Conservation (phyloP, 2,888 invertebrate genomes). For the Penaeus monodon region DNA sequence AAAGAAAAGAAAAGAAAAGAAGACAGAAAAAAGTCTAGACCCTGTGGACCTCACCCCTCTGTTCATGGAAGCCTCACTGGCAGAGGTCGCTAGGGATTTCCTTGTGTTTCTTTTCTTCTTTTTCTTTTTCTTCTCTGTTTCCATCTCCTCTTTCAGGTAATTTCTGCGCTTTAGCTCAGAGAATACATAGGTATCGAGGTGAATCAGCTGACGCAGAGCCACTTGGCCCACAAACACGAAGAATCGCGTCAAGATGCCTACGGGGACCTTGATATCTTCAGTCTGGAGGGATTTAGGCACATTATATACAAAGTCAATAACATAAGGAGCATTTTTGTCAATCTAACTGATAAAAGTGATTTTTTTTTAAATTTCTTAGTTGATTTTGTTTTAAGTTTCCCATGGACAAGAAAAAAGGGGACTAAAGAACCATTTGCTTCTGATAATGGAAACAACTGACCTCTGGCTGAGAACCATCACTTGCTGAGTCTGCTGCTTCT, state of each 20-base stretch:
- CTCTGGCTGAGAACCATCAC: slow-evolving; percentile 9
- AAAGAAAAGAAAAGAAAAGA: no score
- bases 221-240: slow-evolving; percentile 80
- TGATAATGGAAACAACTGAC: slow-evolving; percentile 67
- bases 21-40: no score
- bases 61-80: slow-evolving; percentile 51
- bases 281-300: slow-evolving; percentile 8
- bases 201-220: slow-evolving; percentile 82
- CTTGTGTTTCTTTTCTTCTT: slow-evolving; percentile 70
- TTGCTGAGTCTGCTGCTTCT: not conserved
- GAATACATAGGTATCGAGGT: slow-evolving; percentile 85
- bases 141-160: slow-evolving; percentile 71
- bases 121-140: slow-evolving; percentile 67
- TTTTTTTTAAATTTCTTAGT: not conserved
- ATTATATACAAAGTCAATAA: no score
- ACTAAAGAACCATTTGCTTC: no score
- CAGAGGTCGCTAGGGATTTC: slow-evolving; percentile 70
- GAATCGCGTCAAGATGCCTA: slow-evolving; percentile 71
- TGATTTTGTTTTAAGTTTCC: not conserved
- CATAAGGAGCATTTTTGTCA: not conserved
- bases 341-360: no score
- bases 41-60: slow-evolving; percentile 8
- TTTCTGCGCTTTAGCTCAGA: slow-evolving; percentile 83
- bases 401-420: not conserved
- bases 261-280: slow-evolving; percentile 23